Percentiles rank a stretch among this genome's conserved stretches.
phyloP scores from a whole-genome alignment of 2,888 invertebrate species.

The Lasioglossum pauxillum region DNA sequence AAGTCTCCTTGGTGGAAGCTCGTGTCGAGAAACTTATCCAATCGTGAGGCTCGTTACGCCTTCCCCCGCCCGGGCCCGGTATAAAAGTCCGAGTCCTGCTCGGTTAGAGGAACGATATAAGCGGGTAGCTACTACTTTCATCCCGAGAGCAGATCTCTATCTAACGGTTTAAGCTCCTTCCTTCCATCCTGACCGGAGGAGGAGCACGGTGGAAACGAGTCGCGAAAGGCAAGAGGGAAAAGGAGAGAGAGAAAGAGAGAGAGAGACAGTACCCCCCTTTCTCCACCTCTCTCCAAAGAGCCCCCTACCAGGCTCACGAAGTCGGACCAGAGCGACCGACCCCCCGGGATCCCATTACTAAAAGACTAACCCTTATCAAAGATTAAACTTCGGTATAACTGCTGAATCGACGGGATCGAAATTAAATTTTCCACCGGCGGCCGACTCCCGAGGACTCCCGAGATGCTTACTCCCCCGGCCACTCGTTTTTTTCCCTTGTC shows the following conservation, averaged over 20 bases:
- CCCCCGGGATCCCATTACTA: constrained; percentile 84
- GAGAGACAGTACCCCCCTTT: neutral
- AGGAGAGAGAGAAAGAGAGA: neutral
- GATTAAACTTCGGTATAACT: constrained; percentile 86
- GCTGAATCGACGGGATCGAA: constrained; percentile 87
- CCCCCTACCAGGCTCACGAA: constrained; percentile 63
- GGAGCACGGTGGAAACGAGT: constrained; percentile 56
- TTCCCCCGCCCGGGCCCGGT: constrained; percentile 66
- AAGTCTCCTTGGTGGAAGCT: constrained; percentile 66
- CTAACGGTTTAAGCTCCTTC: constrained; percentile 84
- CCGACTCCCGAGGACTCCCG: constrained; percentile 50
- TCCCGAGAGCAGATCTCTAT: constrained; percentile 83
- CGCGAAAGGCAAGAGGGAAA: constrained; percentile 11
- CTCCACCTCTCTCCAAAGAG: constrained; percentile 5
- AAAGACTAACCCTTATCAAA: constrained; percentile 85
- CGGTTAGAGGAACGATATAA: constrained; percentile 77
- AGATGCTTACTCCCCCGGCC: constrained; percentile 54
- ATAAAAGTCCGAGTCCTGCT: constrained; percentile 80
- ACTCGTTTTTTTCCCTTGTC: constrained; percentile 43
- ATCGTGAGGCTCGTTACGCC: constrained; percentile 83
- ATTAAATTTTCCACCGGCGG: constrained; percentile 85
- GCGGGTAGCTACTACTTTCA: constrained; percentile 82
- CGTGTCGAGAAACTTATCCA: constrained; percentile 82
- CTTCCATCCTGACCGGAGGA: constrained; percentile 62
- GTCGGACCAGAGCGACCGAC: constrained; percentile 74